Base-by-base conservation (phyloP, 2,113 vertebrate species). In the Ceyx cyanopectus region DNA sequence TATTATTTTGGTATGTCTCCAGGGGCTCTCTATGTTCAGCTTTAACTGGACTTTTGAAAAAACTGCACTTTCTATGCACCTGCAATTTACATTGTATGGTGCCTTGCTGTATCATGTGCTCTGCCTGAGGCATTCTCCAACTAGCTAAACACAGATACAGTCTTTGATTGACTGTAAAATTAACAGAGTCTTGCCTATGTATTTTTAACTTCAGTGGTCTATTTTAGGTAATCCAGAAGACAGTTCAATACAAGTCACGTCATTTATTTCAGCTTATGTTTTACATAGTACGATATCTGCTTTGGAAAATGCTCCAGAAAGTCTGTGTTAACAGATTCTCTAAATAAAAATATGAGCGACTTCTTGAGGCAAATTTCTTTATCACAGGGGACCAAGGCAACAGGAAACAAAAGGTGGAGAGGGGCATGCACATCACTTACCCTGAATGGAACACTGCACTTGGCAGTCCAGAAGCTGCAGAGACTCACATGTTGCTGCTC, bases 401-500 rank as follows among this genome's bases (percentile, higher is more conserved):
- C 0, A 0, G 29, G 76, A 60, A 82, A 80, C 51, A 77, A 76
- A 81, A 67, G 20, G 50, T 5, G 0, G 37, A 46, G 41, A 40
- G 78, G n/a, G 40, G 40, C 24, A 27, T 1, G 8, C 12, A 12
- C 45, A 54, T 57, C 75, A 50, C 63, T 41, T 27, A 56, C 41
- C 66, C 27, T 46, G 27, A 5, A 4, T 3, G 18, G 56, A 69
- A n/a, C 2, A 0, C 14, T 3, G 30, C 0, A 3, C n/a, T 57
- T 37, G 58, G 67, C 90, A 70, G 54, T 60, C 51, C 24, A 14
- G 65, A 0, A 4, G 63, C 57, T 60, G 45, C 56, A 74, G n/a
- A 10, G 60, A 78, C 76, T 61, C 51, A 22, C 12, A 27, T 14
- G 46, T 34, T 40, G 69, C 68, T 62, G 82, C 34, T 72, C 77